These are phyloP conservation scores for Neosalanx taihuensis DNA, from an alignment of 2,797 vertebrate genomes.

Conservation along the genomic window DNA sequence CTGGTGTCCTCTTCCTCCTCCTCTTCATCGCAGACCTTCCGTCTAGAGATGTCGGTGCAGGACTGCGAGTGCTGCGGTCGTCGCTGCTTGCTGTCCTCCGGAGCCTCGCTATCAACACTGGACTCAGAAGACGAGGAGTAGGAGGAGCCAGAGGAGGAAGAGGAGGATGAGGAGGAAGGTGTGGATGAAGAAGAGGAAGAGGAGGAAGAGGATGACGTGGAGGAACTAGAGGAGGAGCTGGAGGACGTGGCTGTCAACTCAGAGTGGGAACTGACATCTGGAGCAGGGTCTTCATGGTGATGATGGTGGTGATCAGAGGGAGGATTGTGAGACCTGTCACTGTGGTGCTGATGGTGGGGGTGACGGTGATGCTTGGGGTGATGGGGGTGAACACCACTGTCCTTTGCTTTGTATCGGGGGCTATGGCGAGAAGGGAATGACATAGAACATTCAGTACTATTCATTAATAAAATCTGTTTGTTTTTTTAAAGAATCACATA, in stretches of 20 bases:
- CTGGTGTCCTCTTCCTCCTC: slow-evolving; percentile 62
- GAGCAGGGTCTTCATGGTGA: slow-evolving; percentile 40
- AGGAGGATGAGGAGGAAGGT: slow-evolving; percentile 53
- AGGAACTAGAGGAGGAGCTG: slow-evolving; percentile 46
- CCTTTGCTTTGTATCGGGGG: slow-evolving; percentile 53
- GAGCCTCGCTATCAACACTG: slow-evolving; percentile 53
- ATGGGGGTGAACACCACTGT: slow-evolving; percentile 50
- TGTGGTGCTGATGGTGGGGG: slow-evolving; percentile 40
- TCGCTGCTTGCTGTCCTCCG: slow-evolving; percentile 20
- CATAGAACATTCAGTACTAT: background rate
- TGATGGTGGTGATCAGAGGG: slow-evolving; percentile 32
- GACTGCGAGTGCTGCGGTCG: slow-evolving; percentile 70
- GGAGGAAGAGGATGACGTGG: slow-evolving; percentile 19
- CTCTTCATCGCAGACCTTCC: slow-evolving; percentile 50
- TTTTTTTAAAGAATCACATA: background rate
- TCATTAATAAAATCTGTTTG: background rate
- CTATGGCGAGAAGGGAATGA: slow-evolving; percentile 37
- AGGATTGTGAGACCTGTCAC: slow-evolving; percentile 35
- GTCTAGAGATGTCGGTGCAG: slow-evolving; percentile 71
- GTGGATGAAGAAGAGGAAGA: slow-evolving; percentile 51
- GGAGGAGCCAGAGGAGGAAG: slow-evolving; percentile 53
- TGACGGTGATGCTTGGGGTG: slow-evolving; percentile 29
- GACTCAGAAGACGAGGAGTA: slow-evolving; percentile 66
- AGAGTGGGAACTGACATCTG: slow-evolving; percentile 25
- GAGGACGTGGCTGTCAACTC: slow-evolving; percentile 52